These are phyloP conservation scores for Pseudachorutes palmiensis DNA, from an alignment of 1,140 invertebrate species.

Conservation along the genomic window DNA sequence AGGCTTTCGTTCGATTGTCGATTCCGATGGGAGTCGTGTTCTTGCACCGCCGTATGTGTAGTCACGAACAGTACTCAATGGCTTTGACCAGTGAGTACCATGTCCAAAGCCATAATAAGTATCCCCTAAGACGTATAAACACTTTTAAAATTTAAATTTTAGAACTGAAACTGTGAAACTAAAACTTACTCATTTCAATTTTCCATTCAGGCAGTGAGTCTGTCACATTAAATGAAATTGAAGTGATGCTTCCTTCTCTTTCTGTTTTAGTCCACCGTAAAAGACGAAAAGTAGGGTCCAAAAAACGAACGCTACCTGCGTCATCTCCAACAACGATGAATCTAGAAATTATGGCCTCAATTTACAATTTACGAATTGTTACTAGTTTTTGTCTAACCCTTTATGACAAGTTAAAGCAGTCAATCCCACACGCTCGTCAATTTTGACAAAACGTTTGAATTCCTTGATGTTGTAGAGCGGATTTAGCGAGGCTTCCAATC, in stretches of 20 bases:
- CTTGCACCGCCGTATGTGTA: conserved; percentile 31
- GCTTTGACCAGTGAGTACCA: neutral
- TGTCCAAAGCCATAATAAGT: neutral
- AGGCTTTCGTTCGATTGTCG: conserved; percentile 21
- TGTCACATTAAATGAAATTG: conserved; percentile 23
- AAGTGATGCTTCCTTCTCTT: conserved; percentile 14
- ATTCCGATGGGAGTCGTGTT: conserved; percentile 20
- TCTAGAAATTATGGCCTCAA: no score
- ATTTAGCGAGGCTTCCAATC: conserved; percentile 22
- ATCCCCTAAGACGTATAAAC: conserved; percentile 1
- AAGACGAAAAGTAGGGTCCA: conserved; percentile 27
- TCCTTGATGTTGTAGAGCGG: conserved; percentile 28
- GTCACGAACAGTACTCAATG: conserved; percentile 25
- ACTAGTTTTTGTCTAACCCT: conserved; percentile 16
- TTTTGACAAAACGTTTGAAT: conserved; percentile 23
- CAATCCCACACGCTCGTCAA: conserved; percentile 19
- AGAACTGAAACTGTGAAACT: no score
- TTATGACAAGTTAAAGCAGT: conserved; percentile 23
- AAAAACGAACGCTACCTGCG: conserved; percentile 25
- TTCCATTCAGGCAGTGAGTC: conserved; percentile 20
- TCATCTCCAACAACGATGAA: conserved; percentile 31
- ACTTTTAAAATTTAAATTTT: neutral
- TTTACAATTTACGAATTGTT: neutral
- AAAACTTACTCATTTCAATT: conserved; percentile 17
- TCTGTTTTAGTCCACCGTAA: conserved; percentile 29